phyloP scores from a whole-genome alignment of 1,140 invertebrate genomes.

The Xylocopa sonorina region DNA sequence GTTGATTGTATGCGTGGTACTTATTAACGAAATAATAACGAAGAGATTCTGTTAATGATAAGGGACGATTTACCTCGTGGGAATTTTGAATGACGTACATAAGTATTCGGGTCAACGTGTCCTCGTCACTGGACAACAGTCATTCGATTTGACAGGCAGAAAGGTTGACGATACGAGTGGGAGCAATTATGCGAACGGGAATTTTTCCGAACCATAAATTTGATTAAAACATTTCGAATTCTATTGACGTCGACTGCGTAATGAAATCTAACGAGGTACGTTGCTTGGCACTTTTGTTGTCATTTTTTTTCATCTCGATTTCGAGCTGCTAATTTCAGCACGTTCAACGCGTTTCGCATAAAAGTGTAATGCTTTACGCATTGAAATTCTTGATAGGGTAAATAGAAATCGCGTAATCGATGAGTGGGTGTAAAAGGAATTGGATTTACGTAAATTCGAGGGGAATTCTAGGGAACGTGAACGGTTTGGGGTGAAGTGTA shows the following conservation, averaged over 20 bases:
- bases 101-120: background rate
- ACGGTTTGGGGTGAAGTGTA: background rate
- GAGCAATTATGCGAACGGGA: background rate
- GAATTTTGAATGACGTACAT: no score
- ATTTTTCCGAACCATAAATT: conserved; percentile 35
- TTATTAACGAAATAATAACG: no score
- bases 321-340: conserved; percentile 1
- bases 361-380: background rate
- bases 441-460: background rate
- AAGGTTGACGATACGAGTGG: background rate
- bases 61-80: no score
- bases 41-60: no score
- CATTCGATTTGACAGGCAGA: background rate
- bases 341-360: background rate
- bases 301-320: conserved; percentile 13
- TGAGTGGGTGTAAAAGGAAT: no score
- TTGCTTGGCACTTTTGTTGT: conserved; percentile 32
- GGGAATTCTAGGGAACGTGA: background rate
- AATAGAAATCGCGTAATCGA: no score
- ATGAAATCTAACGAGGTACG: background rate
- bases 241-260: conserved; percentile 1
- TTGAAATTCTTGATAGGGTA: no score
- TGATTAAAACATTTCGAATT: conserved; percentile 32
- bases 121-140: background rate
- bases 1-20: no score